Conservation (phyloP, 2,888 invertebrate genomes). For the Thalpophila matura region DNA sequence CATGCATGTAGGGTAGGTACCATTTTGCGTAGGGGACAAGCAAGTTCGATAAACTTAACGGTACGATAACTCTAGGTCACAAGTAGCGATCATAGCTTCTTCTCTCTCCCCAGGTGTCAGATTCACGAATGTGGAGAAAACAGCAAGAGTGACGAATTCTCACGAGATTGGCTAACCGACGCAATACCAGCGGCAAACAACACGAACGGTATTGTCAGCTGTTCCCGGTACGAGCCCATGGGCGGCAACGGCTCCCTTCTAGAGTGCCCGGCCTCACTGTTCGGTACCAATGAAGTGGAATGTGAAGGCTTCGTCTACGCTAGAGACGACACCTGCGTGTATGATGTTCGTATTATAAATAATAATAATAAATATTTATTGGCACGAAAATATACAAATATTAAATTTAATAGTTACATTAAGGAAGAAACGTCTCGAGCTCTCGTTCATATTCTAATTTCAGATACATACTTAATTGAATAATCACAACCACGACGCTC, state of each 20-base stretch:
- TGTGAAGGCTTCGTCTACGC: conserved; percentile 80
- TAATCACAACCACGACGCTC: too few species aligned
- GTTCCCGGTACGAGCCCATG: conserved; percentile 79
- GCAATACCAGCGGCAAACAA: conserved; percentile 79
- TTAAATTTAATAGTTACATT: too few species aligned
- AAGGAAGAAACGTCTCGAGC: too few species aligned
- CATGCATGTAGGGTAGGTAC: too few species aligned
- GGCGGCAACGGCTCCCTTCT: conserved; percentile 70
- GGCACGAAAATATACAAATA: too few species aligned
- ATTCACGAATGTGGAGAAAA: conserved; percentile 88
- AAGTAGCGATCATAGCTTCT: background rate
- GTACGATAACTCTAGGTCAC: too few species aligned
- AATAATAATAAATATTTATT: too few species aligned
- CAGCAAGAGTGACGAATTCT: conserved; percentile 70
- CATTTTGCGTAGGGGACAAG: too few species aligned
- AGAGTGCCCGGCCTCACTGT: conserved; percentile 75
- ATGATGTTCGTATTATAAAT: conserved; percentile 79
- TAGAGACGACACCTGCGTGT: conserved; percentile 80
- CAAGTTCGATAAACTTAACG: too few species aligned
- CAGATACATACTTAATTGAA: too few species aligned
- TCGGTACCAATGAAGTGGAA: conserved; percentile 57
- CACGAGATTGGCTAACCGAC: conserved; percentile 83
- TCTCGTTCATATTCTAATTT: too few species aligned
- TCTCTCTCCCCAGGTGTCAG: conserved; percentile 80
- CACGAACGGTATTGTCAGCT: conserved; percentile 78